A percentile compares a stretch with the other conserved stretches of the same genome.
Evolutionary conservation across 2,113 vertebrate genomes (phyloP).

Genomic region (Neodontobutis hainanensis): DNA sequence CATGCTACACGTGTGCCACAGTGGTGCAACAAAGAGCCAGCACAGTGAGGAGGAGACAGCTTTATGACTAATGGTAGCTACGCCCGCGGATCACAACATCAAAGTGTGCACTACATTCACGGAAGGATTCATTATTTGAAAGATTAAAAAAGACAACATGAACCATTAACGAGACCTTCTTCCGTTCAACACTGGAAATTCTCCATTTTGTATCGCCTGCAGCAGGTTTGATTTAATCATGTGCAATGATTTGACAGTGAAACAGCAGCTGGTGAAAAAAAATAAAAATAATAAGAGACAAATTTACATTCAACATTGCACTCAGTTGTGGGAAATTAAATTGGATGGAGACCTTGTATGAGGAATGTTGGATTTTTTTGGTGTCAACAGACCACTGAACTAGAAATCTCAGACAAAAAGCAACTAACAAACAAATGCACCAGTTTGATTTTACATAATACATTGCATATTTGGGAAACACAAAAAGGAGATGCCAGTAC

Average conservation of each 20-base stretch:
- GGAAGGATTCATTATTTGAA: constrained; percentile 59
- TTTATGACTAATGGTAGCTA: constrained; percentile 37
- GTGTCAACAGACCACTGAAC: not conserved
- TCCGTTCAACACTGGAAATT: constrained; percentile 29
- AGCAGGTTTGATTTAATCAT: constrained; percentile 64
- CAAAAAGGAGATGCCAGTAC: too few species aligned
- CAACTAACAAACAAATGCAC: too few species aligned
- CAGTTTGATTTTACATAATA: too few species aligned
- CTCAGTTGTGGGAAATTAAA: constrained; percentile 29
- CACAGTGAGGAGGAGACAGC: constrained; percentile 18
- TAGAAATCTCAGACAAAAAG: too few species aligned
- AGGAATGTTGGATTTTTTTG: too few species aligned
- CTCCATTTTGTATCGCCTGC: constrained; percentile 59
- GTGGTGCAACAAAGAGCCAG: constrained; percentile 8
- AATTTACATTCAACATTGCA: constrained; percentile 1
- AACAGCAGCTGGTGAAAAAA: constrained; percentile 20
- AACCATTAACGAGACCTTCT: constrained; percentile 50
- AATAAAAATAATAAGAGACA: not conserved
- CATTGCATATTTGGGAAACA: too few species aligned
- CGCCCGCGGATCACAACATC: constrained; percentile 44
- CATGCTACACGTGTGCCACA: constrained; percentile 10
- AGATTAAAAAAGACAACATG: constrained; percentile 48
- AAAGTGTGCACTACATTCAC: constrained; percentile 58
- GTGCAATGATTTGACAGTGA: constrained; percentile 44
- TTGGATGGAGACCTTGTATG: constrained; percentile 13